A percentile compares a stretch with the other conserved stretches of the same genome.
These are phyloP conservation scores for Heliconius hortense DNA, from an alignment of 2,888 invertebrate species.

Conservation along the genomic window DNA sequence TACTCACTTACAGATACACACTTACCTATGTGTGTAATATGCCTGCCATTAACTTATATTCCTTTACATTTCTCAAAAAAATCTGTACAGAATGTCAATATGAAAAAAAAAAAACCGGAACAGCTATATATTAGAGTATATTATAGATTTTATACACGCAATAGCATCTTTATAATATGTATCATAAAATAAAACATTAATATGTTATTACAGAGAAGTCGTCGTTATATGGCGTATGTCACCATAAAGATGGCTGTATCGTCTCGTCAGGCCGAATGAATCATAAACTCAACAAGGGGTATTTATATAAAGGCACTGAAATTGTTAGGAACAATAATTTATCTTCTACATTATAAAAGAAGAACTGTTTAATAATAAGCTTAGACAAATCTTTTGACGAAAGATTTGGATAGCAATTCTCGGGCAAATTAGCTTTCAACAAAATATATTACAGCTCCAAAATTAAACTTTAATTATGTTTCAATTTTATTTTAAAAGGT, in stretches of 20 bases:
- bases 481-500: not conserved
- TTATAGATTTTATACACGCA: not conserved
- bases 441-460: not conserved
- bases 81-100: not conserved
- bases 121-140: not conserved
- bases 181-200: slow-evolving; percentile 14
- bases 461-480: not conserved
- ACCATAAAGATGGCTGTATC: slow-evolving; percentile 13
- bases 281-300: slow-evolving; percentile 11
- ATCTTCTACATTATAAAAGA: not conserved
- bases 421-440: not conserved
- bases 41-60: no score
- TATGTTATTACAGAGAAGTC: slow-evolving; percentile 11
- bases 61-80: not conserved
- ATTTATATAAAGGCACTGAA: not conserved
- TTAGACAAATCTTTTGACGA: not conserved
- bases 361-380: not conserved
- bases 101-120: not conserved
- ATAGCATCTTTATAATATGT: not conserved
- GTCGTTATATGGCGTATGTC: slow-evolving; percentile 10
- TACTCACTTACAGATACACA: no score
- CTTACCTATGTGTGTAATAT: no score
- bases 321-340: not conserved
- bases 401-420: not conserved
- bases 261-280: slow-evolving; percentile 10